These are phyloP conservation scores for Rhineura floridana DNA, from an alignment of 2,113 vertebrate species.

Conservation along the genomic window DNA sequence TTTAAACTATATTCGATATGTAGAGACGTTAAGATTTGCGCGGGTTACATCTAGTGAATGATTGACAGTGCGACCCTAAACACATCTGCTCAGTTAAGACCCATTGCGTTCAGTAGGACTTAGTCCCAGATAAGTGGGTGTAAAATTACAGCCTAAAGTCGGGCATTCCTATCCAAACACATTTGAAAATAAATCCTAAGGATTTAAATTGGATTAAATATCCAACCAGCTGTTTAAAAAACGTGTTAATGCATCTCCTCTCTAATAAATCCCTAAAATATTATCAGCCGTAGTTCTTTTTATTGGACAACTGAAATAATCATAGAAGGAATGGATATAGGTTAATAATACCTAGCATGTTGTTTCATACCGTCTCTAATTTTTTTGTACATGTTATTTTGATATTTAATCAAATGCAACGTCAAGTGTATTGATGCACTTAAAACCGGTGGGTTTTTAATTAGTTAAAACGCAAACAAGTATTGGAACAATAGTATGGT, in stretches of 20 bases:
- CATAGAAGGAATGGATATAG: background rate
- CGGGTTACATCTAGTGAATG: no score
- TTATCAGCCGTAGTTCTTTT: background rate
- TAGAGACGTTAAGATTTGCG: background rate
- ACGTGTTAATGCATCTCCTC: background rate
- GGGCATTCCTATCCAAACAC: background rate
- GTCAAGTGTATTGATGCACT: background rate
- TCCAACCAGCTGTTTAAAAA: background rate
- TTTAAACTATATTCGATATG: background rate
- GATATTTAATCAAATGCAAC: background rate
- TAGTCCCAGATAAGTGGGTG: background rate
- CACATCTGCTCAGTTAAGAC: background rate
- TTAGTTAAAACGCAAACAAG: background rate
- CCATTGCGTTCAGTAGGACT: background rate
- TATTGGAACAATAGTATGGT: background rate
- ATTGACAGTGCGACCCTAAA: background rate
- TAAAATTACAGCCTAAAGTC: background rate
- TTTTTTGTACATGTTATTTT: background rate
- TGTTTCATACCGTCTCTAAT: background rate
- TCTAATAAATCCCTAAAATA: background rate
- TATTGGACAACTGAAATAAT: background rate
- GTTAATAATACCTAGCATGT: background rate
- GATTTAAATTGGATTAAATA: background rate
- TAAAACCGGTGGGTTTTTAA: background rate
- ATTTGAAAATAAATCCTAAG: background rate